Percentiles rank a stretch among this genome's conserved stretches.
Conservation (phyloP, 2,113 vertebrate genomes). For the Cryptotis parvus region DNA sequence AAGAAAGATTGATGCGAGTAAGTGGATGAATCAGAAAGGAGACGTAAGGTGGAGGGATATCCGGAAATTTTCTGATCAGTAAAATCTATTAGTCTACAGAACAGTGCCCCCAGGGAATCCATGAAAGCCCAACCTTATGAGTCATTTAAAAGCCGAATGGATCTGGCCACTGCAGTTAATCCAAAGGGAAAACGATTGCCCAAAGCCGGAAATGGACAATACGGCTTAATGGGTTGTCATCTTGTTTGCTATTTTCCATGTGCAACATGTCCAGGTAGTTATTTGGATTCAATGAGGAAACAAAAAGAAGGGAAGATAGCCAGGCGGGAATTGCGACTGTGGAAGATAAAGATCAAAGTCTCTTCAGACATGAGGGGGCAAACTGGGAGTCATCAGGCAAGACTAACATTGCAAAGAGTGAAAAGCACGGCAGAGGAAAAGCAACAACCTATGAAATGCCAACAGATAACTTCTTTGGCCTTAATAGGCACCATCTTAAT, state of each 20-base stretch:
- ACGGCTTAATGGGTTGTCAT: background rate
- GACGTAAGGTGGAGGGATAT: conserved; percentile 46
- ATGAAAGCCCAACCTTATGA: conserved; percentile 60
- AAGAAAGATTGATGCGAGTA: conserved; percentile 31
- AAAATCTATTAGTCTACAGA: conserved; percentile 58
- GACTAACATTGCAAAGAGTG: background rate
- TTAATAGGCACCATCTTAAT: background rate
- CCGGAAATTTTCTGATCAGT: conserved; percentile 44
- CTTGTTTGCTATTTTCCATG: background rate
- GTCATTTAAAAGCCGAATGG: conserved; percentile 33
- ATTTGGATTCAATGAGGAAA: conserved; percentile 23
- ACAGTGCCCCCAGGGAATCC: conserved; percentile 32
- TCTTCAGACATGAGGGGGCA: background rate
- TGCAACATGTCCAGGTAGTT: background rate
- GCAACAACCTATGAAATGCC: background rate
- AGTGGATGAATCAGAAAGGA: conserved; percentile 42
- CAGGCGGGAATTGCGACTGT: background rate
- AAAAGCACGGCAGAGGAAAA: background rate
- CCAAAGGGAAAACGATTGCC: conserved; percentile 33
- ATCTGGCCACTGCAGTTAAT: conserved; percentile 48
- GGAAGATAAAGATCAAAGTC: background rate
- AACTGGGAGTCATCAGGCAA: background rate
- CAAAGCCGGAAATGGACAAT: background rate
- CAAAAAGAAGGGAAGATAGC: background rate
- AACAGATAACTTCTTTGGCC: background rate